Evolutionary conservation across 2,113 vertebrate genomes (phyloP).

Genomic region (Otocyon megalotis): DNA sequence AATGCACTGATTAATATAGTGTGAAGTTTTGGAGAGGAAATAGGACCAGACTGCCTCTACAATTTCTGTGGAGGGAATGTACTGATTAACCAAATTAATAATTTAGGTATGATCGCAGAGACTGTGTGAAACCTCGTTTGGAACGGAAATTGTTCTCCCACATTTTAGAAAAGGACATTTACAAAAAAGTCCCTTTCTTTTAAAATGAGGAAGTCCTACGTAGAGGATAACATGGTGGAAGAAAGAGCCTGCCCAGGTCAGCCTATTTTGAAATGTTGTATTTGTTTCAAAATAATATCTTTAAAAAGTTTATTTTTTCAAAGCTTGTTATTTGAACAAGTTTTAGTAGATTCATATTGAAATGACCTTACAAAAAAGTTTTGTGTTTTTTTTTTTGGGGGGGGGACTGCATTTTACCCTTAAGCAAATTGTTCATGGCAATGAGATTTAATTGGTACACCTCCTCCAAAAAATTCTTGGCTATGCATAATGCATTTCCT

Average conservation of each 20-base stretch:
- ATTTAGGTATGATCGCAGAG: conserved; percentile 9
- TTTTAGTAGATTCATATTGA: background rate
- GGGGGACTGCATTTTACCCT: background rate
- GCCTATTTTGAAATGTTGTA: background rate
- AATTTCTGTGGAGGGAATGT: background rate
- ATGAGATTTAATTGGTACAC: background rate
- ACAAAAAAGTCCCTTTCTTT: background rate
- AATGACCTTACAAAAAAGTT: background rate
- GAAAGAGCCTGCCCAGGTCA: background rate
- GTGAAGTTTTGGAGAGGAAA: background rate
- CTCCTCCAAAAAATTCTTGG: background rate
- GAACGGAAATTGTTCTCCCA: background rate
- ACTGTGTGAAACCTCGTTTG: background rate
- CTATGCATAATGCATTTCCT: background rate
- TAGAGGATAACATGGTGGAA: background rate
- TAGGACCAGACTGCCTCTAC: background rate
- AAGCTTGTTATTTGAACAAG: background rate
- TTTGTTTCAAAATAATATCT: conserved; percentile 9
- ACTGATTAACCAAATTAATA: conserved; percentile 62
- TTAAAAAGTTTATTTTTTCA: background rate
- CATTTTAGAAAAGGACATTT: background rate
- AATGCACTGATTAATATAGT: background rate
- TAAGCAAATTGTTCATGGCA: background rate
- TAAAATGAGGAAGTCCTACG: background rate
- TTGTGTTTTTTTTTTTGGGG: background rate